Evolutionary conservation across 2,888 invertebrate genomes (phyloP), one percentile per base, ranked within the genome.

Genomic region (Periphyllus acericola): DNA sequence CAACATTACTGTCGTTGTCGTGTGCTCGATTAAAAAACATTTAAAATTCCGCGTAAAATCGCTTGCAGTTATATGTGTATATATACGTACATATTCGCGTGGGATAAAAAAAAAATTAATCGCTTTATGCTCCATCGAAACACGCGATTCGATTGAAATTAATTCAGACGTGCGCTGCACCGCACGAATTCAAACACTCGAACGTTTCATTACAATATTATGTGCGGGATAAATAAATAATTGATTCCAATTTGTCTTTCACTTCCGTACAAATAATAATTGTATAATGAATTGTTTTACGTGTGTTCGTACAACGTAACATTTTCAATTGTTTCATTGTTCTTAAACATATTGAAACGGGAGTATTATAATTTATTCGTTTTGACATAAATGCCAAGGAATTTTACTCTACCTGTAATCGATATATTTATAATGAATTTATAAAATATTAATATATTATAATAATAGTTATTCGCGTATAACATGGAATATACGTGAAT

Each of bases 31-130:
- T 66, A 66, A n/a, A 66, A 80, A 66, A 80, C 60, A 36, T 66
- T 66, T 80, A 36, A 36, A n/a, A 36, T 80, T 80, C 60, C 60
- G 34, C 17, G 60, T 60, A 80, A 80, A 80, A 36, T 80, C n/a
- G 9, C 36, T 25, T 80, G n/a, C 36, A 55, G 29, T 79, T 60
- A 6, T 25, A 1, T 5, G 14, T 19, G 14, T 19, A n/a, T 5
- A 21, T 19, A 21, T 19, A n/a, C 25, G n/a, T n/a, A 68, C 29
- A 25, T 29, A n/a, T 68, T 25, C 68, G 29, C 29, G n/a, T 29
- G n/a, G 29, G 29, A 68, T n/a, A 9, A 25, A 29, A 25, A 66
- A 25, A 29, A 25, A 4, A 60, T 25, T 68, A 68, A 68, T 68
- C 68, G 6, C 25, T 68, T 68, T 68, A 68, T 11, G 8, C 29